phyloP scores from a whole-genome alignment of 1,140 invertebrate species.

The Halictus rubicundus region DNA sequence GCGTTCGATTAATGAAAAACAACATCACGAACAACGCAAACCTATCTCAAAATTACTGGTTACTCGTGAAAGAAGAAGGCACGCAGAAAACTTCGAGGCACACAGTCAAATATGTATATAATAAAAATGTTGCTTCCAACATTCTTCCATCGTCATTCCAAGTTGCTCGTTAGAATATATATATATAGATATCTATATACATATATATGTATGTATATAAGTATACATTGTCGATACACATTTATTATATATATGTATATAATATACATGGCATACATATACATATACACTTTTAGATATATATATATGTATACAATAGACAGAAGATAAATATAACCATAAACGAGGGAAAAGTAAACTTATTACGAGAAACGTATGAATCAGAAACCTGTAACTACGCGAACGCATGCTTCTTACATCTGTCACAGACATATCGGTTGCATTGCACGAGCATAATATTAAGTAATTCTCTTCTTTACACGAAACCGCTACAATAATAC shows the following conservation, averaged over 20 bases:
- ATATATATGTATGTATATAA: too few relatives aligned
- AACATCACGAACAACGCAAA: slow-evolving; percentile 61
- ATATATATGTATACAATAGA: not conserved
- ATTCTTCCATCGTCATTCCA: slow-evolving; percentile 70
- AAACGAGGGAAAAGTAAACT: slow-evolving; percentile 13
- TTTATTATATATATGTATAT: slow-evolving; percentile 11
- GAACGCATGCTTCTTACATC: slow-evolving; percentile 65
- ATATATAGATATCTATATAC: too few relatives aligned
- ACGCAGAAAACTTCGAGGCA: slow-evolving; percentile 56
- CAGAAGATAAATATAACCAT: slow-evolving; percentile 6
- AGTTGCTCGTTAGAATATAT: slow-evolving; percentile 46
- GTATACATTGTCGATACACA: too few relatives aligned
- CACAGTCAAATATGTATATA: slow-evolving; percentile 40
- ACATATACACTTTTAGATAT: too few relatives aligned
- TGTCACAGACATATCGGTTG: slow-evolving; percentile 62
- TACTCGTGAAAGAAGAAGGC: slow-evolving; percentile 52
- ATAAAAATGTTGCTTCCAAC: slow-evolving; percentile 47
- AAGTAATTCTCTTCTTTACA: slow-evolving; percentile 52
- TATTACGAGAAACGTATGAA: slow-evolving; percentile 47
- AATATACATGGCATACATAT: not conserved
- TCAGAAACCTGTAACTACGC: slow-evolving; percentile 65
- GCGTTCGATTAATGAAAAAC: slow-evolving; percentile 50
- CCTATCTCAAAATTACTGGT: slow-evolving; percentile 49
- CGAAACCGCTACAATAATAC: slow-evolving; percentile 51
- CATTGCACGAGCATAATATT: slow-evolving; percentile 68